A percentile compares a stretch with the other conserved stretches of the same genome.
These are phyloP conservation scores for Patella pellucida DNA, from an alignment of 2,888 invertebrate species.

Conservation along the genomic window DNA sequence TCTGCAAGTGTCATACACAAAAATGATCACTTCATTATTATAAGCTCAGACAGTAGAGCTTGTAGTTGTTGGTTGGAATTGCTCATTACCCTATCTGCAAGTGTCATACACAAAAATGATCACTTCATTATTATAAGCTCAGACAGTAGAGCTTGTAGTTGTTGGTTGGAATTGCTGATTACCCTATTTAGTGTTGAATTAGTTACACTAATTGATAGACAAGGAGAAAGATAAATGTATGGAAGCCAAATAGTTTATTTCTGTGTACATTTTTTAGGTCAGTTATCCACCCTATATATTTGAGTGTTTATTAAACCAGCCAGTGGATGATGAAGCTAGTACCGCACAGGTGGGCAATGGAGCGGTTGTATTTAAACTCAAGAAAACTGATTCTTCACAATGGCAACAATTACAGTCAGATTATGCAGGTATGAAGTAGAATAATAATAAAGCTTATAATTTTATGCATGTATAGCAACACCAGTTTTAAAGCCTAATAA, in stretches of 20 bases:
- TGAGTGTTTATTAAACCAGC: slow-evolving; percentile 79
- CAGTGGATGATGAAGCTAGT: slow-evolving; percentile 78
- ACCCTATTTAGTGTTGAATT: too few species aligned
- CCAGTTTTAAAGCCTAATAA: too few species aligned
- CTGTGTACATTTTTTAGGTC: slow-evolving; percentile 71
- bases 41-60: neutral
- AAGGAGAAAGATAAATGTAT: too few species aligned
- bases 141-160: neutral
- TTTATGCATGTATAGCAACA: neutral
- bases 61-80: neutral
- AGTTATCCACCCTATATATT: slow-evolving; percentile 82
- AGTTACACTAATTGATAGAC: too few species aligned
- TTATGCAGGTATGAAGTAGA: slow-evolving; percentile 46
- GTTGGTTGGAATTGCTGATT: neutral
- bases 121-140: neutral
- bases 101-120: too few species aligned
- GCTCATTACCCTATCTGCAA: too few species aligned
- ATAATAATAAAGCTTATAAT: neutral
- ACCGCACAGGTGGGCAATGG: slow-evolving; percentile 78
- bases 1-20: too few species aligned
- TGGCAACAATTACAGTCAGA: slow-evolving; percentile 63
- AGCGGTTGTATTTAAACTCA: slow-evolving; percentile 78
- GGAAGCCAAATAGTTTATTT: neutral
- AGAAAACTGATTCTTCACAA: slow-evolving; percentile 74
- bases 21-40: too few species aligned